Base-by-base conservation (phyloP, 2,797 vertebrate species). In the Lagodon rhomboides region DNA sequence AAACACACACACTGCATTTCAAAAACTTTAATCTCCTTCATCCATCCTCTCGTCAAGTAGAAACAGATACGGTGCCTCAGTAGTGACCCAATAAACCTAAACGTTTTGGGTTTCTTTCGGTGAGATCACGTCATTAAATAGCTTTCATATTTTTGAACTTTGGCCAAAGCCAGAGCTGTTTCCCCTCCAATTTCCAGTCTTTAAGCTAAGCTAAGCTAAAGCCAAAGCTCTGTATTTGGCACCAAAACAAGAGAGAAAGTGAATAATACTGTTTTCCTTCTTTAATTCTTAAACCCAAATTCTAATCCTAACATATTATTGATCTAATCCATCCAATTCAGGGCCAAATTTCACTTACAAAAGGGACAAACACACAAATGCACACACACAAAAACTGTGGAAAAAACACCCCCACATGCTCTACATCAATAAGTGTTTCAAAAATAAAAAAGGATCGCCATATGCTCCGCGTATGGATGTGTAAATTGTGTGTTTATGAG, bases 381-480 rank as follows among this genome's bases (percentile, higher is more conserved):
- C 16, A 63, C 18, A 49, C 27, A 43, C 10, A 64, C 20, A 27
- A 18, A 60, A 43, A 47, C 55, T 16, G 38, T 51, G 75, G 49
- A 62, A 20, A 23, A 3, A 34, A 7, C 75, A 38, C 44, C 60
- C 51, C 30, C 41, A 51, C 8, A 17, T 34, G 51, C n/a, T 43
- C 15, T 50, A 5, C 59, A 56, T 66, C 20, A 61, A 38, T 2
- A 77, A 64, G 34, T 15, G 1, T 61, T 73, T 70, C 49, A 66
- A 11, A 76, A 41, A 51, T 13, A 12, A 69, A 2, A 1, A 50
- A 69, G 23, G 12, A 3, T 49, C 9, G 49, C 63, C 70, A 79
- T 80, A 85, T 83, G 79, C 60, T 86, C n/a, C 6, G 12, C 65
- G 55, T 3, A 18, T 47, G 5, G 15, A 44, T 73, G 65, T 67